Evolutionary conservation across 1,140 invertebrate species (phyloP), one percentile per base, ranked within the genome.

Genomic region (Triops longicaudatus): DNA sequence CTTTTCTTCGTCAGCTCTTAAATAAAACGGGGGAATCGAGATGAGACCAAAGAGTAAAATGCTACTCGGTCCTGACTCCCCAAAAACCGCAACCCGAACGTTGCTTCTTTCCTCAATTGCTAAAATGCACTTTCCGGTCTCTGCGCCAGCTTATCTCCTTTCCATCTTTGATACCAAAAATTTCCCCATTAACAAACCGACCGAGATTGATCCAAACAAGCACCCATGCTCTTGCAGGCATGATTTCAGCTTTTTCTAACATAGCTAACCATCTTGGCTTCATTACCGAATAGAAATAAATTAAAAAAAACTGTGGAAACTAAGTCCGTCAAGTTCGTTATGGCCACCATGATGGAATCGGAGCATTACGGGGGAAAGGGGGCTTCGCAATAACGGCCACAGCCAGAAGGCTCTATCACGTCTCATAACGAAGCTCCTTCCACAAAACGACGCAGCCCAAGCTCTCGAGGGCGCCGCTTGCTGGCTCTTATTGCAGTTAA

Each of bases 91-190:
- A 63, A 63, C 50, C 50, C 14, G 5, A 63, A 22, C 50, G 22
- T 63, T 63, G 50, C 50, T 63, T 63, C 50, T 63, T 63, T 63
- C 50, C 17, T 63, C 14, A 63, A 63, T 63, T 63, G 50, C 50
- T 63, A 63, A 63, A 63, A 63, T 63, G 50, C 50, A 12, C 31
- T 63, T 63, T 63, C 50, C 50, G 50, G 50, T 22, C 50, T 14
- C 11, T 6, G n/a, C n/a, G 50, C 50, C 50, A 63, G 17, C 50
- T 63, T 22, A 63, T 63, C 50, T 63, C 14, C 22, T 2, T n/a
- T 7, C 31, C 31, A 37, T 37, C 31, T 37, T 2, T 37, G 31
- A 37, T 37, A 37, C 31, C 31, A 7, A 37, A 37, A 37, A 37
- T 4, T 37, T 37, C 31, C 31, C 31, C 31, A 37, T 37, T 4